Evolutionary conservation across 2,888 invertebrate genomes (phyloP).

Genomic region (Fabriciana adippe): DNA sequence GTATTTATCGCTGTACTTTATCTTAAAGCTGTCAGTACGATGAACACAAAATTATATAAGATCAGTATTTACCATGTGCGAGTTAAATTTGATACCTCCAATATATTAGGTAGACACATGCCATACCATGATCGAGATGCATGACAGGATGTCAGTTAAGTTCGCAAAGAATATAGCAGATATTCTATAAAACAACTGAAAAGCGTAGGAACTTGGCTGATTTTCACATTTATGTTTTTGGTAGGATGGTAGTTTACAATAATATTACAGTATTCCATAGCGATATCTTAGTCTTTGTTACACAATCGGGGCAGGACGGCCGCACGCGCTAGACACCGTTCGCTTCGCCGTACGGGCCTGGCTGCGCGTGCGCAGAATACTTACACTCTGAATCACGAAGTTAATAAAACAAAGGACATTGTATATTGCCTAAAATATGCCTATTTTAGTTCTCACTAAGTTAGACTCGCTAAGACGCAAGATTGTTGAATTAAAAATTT

Average conservation of each 20-base stretch:
- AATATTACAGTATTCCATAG: not conserved
- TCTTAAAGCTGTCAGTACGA: too few species aligned
- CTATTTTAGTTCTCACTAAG: constrained; percentile 13
- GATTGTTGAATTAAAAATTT: too few species aligned
- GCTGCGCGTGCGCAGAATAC: constrained; percentile 30
- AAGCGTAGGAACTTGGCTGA: too few species aligned
- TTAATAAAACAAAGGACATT: constrained; percentile 15
- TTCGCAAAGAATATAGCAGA: not conserved
- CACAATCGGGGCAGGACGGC: constrained; percentile 26
- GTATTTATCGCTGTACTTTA: too few species aligned
- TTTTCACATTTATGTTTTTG: not conserved
- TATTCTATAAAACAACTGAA: not conserved
- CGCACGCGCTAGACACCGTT: constrained; percentile 35
- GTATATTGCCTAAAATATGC: constrained; percentile 4
- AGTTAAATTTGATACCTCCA: too few species aligned
- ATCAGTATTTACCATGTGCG: too few species aligned
- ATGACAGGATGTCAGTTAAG: too few species aligned
- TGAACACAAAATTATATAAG: too few species aligned
- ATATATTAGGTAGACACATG: too few species aligned
- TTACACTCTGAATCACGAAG: constrained; percentile 4
- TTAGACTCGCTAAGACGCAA: not conserved
- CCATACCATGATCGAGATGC: too few species aligned
- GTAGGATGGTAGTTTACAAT: not conserved
- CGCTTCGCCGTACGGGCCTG: constrained; percentile 25
- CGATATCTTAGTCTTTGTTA: constrained; percentile 8